These are phyloP conservation scores for Polypterus bichir DNA, from an alignment of 2,113 vertebrate species.

Conservation along the genomic window DNA sequence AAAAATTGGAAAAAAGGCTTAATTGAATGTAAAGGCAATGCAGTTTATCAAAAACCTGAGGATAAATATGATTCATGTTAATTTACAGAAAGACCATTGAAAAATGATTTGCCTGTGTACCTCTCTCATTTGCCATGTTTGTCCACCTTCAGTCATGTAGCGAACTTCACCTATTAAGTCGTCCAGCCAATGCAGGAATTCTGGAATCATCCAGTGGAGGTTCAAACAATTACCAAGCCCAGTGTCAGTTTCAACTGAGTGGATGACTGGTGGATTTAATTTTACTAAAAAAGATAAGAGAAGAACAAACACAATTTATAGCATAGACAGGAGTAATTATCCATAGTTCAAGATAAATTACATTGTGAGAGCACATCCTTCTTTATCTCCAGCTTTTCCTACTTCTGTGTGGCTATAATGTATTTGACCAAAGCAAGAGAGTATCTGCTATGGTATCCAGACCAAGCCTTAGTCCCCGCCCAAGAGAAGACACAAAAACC, in stretches of 20 bases:
- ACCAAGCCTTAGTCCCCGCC: not conserved
- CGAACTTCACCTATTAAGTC: conserved; percentile 26
- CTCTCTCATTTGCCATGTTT: conserved; percentile 10
- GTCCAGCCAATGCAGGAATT: conserved; percentile 30
- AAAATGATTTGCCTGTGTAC: conserved; percentile 18
- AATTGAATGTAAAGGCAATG: too few relatives aligned
- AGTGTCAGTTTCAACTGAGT: conserved; percentile 8
- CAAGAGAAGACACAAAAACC: too few relatives aligned
- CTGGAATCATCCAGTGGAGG: conserved; percentile 35
- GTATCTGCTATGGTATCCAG: not conserved
- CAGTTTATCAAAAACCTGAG: too few relatives aligned
- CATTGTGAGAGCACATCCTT: not conserved
- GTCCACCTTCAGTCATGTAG: conserved; percentile 20
- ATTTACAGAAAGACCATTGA: not conserved
- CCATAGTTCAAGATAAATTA: not conserved
- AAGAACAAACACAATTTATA: not conserved
- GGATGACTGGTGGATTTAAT: conserved; percentile 37
- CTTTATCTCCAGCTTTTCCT: not conserved
- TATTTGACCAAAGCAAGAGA: too few relatives aligned
- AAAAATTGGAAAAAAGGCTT: too few relatives aligned
- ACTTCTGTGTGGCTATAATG: not conserved
- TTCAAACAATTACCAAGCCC: conserved; percentile 28
- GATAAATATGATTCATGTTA: not conserved
- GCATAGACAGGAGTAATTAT: not conserved
- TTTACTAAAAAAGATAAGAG: conserved; percentile 33